Conservation (phyloP, 2,888 invertebrate species). For the Cephalotes varians region DNA sequence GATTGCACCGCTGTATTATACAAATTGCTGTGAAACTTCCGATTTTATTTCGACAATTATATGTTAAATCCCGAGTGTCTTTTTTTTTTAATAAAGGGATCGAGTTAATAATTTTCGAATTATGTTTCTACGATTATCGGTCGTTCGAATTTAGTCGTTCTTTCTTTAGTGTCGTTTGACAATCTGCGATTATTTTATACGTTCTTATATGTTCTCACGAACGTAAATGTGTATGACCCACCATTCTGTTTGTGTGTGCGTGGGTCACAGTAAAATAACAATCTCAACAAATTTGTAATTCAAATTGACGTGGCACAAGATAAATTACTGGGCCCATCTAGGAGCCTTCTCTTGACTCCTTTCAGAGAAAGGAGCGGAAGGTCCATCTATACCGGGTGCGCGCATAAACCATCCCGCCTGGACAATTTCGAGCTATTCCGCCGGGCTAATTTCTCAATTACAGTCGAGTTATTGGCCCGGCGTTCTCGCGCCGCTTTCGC, state of each 20-base stretch:
- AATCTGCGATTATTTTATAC: background rate
- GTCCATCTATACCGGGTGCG: constrained; percentile 30
- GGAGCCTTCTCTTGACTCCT: constrained; percentile 24
- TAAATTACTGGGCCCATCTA: constrained; percentile 71
- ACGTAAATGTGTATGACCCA: background rate
- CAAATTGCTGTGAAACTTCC: background rate
- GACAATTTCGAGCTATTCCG: constrained; percentile 52
- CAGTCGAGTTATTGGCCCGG: constrained; percentile 3
- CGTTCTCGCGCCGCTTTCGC: background rate
- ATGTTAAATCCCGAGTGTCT: background rate
- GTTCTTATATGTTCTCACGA: background rate
- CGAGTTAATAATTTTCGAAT: background rate
- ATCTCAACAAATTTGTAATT: constrained; percentile 76
- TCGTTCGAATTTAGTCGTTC: background rate
- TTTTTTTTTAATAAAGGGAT: background rate
- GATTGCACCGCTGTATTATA: background rate
- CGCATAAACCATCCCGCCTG: constrained; percentile 52
- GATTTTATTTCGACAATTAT: background rate
- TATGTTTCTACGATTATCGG: background rate
- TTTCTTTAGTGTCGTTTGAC: too few species aligned
- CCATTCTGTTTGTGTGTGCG: background rate
- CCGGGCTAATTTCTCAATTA: constrained; percentile 65
- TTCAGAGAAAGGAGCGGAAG: constrained; percentile 43
- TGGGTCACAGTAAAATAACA: constrained; percentile 49
- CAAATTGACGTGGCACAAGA: constrained; percentile 72